Evolutionary conservation across 2,888 invertebrate genomes (phyloP), one percentile per base, ranked within the genome.

Genomic region (Sceliomorpha sp.): DNA sequence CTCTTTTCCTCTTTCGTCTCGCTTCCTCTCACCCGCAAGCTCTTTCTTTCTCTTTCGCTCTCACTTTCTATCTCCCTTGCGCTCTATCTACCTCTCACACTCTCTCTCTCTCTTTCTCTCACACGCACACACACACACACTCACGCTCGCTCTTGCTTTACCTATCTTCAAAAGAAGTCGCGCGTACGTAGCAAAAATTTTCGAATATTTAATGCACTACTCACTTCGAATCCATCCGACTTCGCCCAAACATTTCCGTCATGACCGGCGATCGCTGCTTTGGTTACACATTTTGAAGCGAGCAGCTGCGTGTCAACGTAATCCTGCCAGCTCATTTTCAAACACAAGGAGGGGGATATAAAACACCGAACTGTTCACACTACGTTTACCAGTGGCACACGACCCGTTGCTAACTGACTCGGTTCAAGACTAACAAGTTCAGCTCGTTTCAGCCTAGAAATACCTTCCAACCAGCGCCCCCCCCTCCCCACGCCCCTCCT

Each of bases 281-380:
- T 96, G 90, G 94, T 94, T 88, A 97, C 96, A 94, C 96, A 96
- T 90, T 94, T 94, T 90, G 96, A 96, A 89, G 96, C 96, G 91
- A 97, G 92, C 91, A 97, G 94, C 92, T 97, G 97, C 93, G 96
- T 96, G 92, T 96, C 96, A 91, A 97, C 95, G 92, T 97, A 97
- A 94, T 96, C 96, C 94, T 97, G 96, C 97, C 97, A 97, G 94
- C 96, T 96, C 96, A 96, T 96, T 76, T 82, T 81, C 78, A 66
- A 76, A 76, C 78, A 76, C 75, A 69, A 51, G 47, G 55, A 45
- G 55, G 51, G 58, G 51, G 40, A 45, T 69, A 58, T 39, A 62
- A 53, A 72, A 73, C 77, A 73, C 72, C 69, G 72, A 81, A 78
- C 78, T 74, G 70, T 78, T 80, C 79, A 76, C 80, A 82, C 80